phyloP scores from a whole-genome alignment of 2,797 vertebrate species.

The Chanos chanos region DNA sequence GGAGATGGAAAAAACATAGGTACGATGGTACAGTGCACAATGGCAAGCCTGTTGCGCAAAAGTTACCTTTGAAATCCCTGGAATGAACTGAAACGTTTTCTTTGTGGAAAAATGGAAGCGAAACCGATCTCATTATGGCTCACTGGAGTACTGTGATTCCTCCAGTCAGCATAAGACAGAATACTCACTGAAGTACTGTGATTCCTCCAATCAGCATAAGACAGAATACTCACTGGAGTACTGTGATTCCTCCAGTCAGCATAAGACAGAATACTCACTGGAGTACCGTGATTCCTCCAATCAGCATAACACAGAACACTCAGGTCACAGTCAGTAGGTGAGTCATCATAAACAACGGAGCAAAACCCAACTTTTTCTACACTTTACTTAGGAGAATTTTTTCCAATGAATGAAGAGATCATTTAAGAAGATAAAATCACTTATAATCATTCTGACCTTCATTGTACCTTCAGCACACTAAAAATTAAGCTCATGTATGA shows the following conservation, averaged over 20 bases:
- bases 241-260: neutral
- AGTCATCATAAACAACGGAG: neutral
- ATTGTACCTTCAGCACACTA: no score
- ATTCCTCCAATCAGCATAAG: neutral
- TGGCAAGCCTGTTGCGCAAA: constrained; percentile 27
- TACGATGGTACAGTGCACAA: constrained; percentile 37
- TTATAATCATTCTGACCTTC: no score
- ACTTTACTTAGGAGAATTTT: no score
- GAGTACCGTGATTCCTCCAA: neutral
- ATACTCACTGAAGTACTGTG: neutral
- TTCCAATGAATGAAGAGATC: no score
- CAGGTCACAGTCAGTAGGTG: neutral
- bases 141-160: neutral
- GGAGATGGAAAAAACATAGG: constrained; percentile 38
- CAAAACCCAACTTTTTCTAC: neutral
- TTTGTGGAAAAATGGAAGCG: neutral
- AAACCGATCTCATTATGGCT: neutral
- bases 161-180: neutral
- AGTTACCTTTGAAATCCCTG: neutral
- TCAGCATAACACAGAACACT: neutral
- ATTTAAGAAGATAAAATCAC: no score
- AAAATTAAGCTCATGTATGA: no score
- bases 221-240: neutral
- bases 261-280: no score
- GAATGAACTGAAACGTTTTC: constrained; percentile 2